Percentiles rank a stretch among this genome's conserved stretches.
phyloP scores from a whole-genome alignment of 1,140 invertebrate genomes.

The Zaprionus taronus region DNA sequence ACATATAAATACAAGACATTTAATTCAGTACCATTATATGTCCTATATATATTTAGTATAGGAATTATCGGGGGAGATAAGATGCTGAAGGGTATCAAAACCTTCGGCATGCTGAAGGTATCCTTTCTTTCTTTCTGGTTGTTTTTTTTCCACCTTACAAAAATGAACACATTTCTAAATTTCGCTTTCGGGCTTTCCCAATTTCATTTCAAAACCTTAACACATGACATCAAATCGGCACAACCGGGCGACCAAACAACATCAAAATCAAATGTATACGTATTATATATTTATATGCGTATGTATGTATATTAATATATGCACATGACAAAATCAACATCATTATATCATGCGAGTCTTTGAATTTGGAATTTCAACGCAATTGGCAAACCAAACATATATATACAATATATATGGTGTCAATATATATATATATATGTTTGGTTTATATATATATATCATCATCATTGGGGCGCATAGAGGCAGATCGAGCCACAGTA shows the following conservation, averaged over 20 bases:
- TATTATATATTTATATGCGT: background rate
- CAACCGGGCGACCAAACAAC: background rate
- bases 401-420: too few species aligned
- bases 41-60: too few species aligned
- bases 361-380: background rate
- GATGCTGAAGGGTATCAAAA: too few species aligned
- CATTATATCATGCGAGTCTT: background rate
- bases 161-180: background rate
- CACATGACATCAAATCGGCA: background rate
- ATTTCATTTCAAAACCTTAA: background rate
- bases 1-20: too few species aligned
- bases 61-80: too few species aligned
- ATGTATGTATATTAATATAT: slow-evolving; percentile 2
- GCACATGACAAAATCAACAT: background rate
- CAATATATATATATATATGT: too few species aligned
- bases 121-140: too few species aligned
- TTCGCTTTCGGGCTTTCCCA: background rate
- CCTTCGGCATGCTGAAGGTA: too few species aligned
- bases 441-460: background rate
- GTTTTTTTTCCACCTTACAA: background rate
- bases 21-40: too few species aligned
- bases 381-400: background rate
- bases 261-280: background rate
- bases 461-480: slow-evolving; percentile 19
- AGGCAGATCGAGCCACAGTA: slow-evolving; percentile 28